Evolutionary conservation across 2,797 vertebrate genomes (phyloP).

Genomic region (Taenioides sp.): DNA sequence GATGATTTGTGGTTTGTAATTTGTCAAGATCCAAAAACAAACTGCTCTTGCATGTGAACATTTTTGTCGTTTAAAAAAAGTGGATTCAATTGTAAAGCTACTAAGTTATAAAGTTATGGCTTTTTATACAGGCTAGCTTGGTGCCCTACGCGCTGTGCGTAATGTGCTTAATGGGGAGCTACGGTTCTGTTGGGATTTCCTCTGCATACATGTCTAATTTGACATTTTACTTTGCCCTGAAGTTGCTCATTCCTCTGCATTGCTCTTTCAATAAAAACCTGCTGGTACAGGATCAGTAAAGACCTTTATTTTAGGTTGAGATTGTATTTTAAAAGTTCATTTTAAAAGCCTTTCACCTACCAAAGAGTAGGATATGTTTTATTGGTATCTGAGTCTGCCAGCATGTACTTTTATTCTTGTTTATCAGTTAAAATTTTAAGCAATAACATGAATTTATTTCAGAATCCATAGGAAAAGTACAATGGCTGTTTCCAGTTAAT

Average conservation of each 20-base stretch:
- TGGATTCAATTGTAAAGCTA: not conserved
- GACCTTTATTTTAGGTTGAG: constrained; percentile 34
- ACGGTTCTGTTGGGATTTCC: too few species aligned
- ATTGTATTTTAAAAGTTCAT: constrained; percentile 56
- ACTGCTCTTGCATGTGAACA: constrained; percentile 33
- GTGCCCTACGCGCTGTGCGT: too few species aligned
- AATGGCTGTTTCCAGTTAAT: not conserved
- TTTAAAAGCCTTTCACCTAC: constrained; percentile 42
- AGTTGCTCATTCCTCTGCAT: constrained; percentile 12
- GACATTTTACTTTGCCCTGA: constrained; percentile 6
- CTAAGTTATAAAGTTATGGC: too few species aligned
- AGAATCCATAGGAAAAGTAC: not conserved
- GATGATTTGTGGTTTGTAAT: constrained; percentile 55
- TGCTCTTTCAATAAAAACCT: constrained; percentile 26
- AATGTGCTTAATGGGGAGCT: too few species aligned
- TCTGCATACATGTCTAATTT: not conserved
- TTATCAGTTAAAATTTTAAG: constrained; percentile 2
- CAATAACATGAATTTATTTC: not conserved
- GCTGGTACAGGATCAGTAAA: constrained; percentile 33
- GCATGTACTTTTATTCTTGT: constrained; percentile 6
- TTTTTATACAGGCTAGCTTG: too few species aligned
- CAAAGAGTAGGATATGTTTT: constrained; percentile 19
- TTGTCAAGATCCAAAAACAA: constrained; percentile 46
- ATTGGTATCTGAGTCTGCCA: constrained; percentile 7
- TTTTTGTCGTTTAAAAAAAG: constrained; percentile 22